Evolutionary conservation across 2,113 vertebrate species (phyloP).

Genomic region (Rhinoderma darwinii): DNA sequence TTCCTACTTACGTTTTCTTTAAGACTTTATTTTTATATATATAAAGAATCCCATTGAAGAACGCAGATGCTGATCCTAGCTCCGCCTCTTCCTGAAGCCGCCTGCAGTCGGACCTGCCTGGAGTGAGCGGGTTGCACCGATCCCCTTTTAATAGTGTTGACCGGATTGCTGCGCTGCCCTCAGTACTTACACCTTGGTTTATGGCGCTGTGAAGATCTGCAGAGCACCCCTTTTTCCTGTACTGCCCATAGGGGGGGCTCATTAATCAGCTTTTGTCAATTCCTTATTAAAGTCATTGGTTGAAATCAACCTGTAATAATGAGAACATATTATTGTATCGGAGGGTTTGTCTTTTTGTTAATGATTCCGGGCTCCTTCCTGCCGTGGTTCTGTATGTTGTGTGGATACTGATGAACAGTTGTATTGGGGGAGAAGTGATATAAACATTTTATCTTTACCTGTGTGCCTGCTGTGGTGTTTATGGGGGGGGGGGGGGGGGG

Average conservation of each 20-base stretch:
- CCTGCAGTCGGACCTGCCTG: not conserved
- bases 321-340: too few relatives aligned
- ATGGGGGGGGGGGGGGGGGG: not conserved
- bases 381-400: not conserved
- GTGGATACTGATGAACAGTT: not conserved
- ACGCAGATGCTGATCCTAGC: too few relatives aligned
- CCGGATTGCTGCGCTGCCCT: too few relatives aligned
- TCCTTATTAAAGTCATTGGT: not conserved
- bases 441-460: not conserved
- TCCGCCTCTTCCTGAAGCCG: not conserved
- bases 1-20: not conserved
- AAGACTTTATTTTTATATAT: conserved; percentile 20
- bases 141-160: not conserved
- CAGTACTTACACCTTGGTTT: not conserved
- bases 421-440: too few relatives aligned
- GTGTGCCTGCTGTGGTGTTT: not conserved
- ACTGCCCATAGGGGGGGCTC: not conserved
- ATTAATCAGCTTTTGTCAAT: not conserved
- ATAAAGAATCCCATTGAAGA: not conserved
- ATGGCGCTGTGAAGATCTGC: not conserved
- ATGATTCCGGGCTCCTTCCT: too few relatives aligned
- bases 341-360: too few relatives aligned
- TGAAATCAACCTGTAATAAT: not conserved
- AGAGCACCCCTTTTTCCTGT: not conserved
- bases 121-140: not conserved